Evolutionary conservation across 2,888 invertebrate genomes (phyloP).

Genomic region (Tortrix viridana): DNA sequence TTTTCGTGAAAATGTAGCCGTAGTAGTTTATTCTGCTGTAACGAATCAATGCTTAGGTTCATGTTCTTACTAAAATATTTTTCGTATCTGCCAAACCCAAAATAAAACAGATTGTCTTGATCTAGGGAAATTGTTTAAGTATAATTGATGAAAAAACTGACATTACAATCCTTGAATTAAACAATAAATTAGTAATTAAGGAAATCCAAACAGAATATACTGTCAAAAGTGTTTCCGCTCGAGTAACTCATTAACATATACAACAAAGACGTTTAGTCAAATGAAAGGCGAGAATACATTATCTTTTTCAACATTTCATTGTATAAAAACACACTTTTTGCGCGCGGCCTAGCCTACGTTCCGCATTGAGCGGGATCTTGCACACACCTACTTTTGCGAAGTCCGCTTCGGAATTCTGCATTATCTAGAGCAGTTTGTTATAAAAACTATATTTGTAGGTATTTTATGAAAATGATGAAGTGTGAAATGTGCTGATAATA

Average conservation of each 20-base stretch:
- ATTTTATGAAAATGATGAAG: too few relatives aligned
- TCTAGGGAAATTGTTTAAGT: too few relatives aligned
- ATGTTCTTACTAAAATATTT: too few relatives aligned
- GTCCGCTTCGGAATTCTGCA: conserved; percentile 11
- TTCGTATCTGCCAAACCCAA: too few relatives aligned
- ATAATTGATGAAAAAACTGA: too few relatives aligned
- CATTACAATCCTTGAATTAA: not conserved
- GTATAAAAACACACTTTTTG: conserved; percentile 35
- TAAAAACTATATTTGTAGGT: not conserved
- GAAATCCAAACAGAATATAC: conserved; percentile 8
- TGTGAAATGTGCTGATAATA: too few relatives aligned
- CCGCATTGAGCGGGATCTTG: conserved; percentile 31
- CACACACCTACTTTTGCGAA: conserved; percentile 25
- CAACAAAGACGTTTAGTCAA: conserved; percentile 33
- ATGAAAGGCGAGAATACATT: conserved; percentile 31
- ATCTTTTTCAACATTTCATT: conserved; percentile 27
- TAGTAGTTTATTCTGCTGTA: too few relatives aligned
- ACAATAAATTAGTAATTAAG: not conserved
- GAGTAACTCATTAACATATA: conserved; percentile 32
- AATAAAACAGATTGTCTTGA: too few relatives aligned
- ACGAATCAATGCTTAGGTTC: too few relatives aligned
- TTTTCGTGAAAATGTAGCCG: too few relatives aligned
- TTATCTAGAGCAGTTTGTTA: not conserved
- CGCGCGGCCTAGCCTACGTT: conserved; percentile 16
- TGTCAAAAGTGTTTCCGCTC: conserved; percentile 24